Evolutionary conservation across 2,888 invertebrate genomes (phyloP), one percentile per base, ranked within the genome.

Genomic region (Nebria salina): DNA sequence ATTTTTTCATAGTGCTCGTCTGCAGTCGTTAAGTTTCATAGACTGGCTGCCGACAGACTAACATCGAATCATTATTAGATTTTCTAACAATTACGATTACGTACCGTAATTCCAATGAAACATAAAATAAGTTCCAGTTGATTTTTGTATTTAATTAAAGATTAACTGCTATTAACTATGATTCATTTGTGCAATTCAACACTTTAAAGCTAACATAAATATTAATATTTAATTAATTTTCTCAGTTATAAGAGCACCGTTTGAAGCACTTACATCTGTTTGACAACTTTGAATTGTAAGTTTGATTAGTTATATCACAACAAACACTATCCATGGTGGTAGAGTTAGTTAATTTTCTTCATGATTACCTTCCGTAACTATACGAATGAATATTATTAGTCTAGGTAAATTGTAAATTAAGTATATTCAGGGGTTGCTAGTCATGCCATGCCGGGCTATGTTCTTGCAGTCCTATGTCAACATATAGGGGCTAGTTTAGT

Each of bases 1-100:
- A 70, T 70, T 70, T 70, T 70, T 70, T 70, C 34, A 25, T 70
- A 70, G 20, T 25, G 70, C 34, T 26, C 25, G 54, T 54, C 54
- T 13, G 13, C 54, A 54, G 54, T 54, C 54, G 54, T 54, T 54
- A 54, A 8, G 54, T 54, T 34, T 34, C 2, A 34, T 54, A 54
- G 13, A 43, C 54, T 54, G 13, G 8, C 54, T 54, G 54, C 13
- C 54, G 54, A 54, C 54, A 54, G 11, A 54, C 13, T 11, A 54
- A 54, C 54, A 54, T 54, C 2, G 13, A 54, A 54, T 54, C 54
- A 54, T 54, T 54, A 54, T 54, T 54, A 11, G 54, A 54, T 54
- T 54, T 13, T 7, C 11, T 54, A 11, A 11, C 54, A 34, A 34
- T 34, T 54, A 13, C 54, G 13, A 54, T 54, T 54, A 54, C 54